Conservation (phyloP, 2,888 invertebrate genomes). For the Volucella bombylans region DNA sequence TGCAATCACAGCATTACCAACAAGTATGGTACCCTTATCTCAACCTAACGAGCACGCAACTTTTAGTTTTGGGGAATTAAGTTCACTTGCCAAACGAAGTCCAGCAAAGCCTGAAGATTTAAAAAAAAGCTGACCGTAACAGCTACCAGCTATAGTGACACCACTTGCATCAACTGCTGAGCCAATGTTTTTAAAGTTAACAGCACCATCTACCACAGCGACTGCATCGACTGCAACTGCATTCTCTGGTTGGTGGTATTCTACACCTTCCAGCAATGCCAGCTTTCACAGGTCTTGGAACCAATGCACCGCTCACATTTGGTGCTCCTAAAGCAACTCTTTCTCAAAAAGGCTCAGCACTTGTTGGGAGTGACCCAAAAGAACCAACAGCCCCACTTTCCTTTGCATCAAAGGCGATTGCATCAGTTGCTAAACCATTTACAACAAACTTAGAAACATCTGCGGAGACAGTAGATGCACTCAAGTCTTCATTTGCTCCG, state of each 20-base stretch:
- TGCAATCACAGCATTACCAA: slow-evolving; percentile 76
- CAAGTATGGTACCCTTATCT: too few relatives aligned
- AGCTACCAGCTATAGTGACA: slow-evolving; percentile 53
- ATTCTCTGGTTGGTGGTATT: slow-evolving; percentile 45
- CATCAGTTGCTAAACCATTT: slow-evolving; percentile 38
- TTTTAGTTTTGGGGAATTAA: slow-evolving; percentile 75
- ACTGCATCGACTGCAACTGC: slow-evolving; percentile 28
- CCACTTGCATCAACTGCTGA: slow-evolving; percentile 53
- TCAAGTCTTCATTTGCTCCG: slow-evolving; percentile 38
- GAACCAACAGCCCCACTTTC: slow-evolving; percentile 20
- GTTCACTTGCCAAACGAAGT: slow-evolving; percentile 76
- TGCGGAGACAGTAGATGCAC: too few relatives aligned
- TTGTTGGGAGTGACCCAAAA: slow-evolving; percentile 14
- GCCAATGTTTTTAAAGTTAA: slow-evolving; percentile 56
- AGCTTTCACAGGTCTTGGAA: slow-evolving; percentile 51
- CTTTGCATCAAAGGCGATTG: slow-evolving; percentile 42
- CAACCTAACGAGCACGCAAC: slow-evolving; percentile 75
- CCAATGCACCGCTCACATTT: slow-evolving; percentile 41
- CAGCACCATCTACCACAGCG: slow-evolving; percentile 1
- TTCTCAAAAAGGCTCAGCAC: slow-evolving; percentile 6
- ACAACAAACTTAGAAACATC: slow-evolving; percentile 36
- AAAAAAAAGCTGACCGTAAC: slow-evolving; percentile 45
- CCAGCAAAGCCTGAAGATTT: slow-evolving; percentile 59
- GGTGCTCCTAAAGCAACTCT: slow-evolving; percentile 6
- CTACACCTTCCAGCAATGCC: slow-evolving; percentile 44